Evolutionary conservation across 1,140 invertebrate genomes (phyloP).

Genomic region (Drosophila kurseongensis): DNA sequence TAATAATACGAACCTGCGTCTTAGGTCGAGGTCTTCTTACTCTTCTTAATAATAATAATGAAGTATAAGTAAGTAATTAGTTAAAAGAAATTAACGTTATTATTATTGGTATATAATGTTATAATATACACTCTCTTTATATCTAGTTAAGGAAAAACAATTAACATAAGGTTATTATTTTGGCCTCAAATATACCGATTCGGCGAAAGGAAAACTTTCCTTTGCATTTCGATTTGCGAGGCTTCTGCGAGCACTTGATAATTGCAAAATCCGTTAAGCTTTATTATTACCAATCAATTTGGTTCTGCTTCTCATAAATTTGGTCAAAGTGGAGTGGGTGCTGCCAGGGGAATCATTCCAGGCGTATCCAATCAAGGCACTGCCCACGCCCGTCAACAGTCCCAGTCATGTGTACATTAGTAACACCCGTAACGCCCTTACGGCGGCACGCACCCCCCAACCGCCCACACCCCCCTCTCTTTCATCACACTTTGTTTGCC

Average conservation of each 20-base stretch:
- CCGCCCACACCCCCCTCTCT: slow-evolving; percentile 1
- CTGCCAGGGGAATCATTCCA: slow-evolving; percentile 32
- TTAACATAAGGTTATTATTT: too few species aligned
- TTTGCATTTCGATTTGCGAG: neutral
- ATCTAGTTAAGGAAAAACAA: too few species aligned
- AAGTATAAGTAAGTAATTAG: too few species aligned
- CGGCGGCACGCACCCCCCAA: slow-evolving; percentile 8
- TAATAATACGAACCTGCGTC: too few species aligned
- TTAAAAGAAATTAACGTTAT: too few species aligned
- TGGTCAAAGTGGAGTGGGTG: neutral
- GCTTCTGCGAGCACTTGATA: neutral
- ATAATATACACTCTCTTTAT: too few species aligned
- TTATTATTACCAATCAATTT: slow-evolving; percentile 32
- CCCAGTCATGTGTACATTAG: slow-evolving; percentile 53
- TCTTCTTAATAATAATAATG: too few species aligned
- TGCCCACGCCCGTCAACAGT: slow-evolving; percentile 50
- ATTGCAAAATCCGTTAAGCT: slow-evolving; percentile 20
- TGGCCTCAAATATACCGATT: too few species aligned
- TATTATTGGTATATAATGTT: too few species aligned
- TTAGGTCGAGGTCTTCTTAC: too few species aligned
- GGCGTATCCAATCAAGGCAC: slow-evolving; percentile 67
- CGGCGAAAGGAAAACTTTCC: neutral
- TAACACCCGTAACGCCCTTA: slow-evolving; percentile 30
- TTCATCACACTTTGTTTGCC: slow-evolving; percentile 68
- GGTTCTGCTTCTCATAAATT: slow-evolving; percentile 12